Conservation (phyloP, 2,888 invertebrate species). For the Unio pictorum region DNA sequence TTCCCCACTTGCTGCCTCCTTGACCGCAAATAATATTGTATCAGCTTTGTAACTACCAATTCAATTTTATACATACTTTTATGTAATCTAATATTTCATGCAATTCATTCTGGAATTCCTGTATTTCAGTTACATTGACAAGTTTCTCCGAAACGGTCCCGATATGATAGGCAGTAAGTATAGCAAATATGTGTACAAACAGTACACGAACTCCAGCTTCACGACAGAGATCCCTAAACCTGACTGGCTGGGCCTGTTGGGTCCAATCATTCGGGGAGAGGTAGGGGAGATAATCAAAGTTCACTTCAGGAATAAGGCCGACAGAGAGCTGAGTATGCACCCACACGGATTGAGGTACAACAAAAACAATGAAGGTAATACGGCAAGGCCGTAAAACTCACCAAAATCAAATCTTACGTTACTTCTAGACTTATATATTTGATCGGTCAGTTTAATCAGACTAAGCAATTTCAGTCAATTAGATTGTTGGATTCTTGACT, state of each 20-base stretch:
- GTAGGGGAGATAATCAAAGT: conserved; percentile 38
- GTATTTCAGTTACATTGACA: conserved; percentile 8
- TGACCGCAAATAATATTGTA: too few relatives aligned
- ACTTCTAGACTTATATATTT: too few relatives aligned
- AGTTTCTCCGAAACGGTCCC: conserved; percentile 14
- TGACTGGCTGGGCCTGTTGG: conserved; percentile 27
- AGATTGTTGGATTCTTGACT: too few relatives aligned
- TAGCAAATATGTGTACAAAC: conserved; percentile 36
- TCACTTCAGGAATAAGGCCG: conserved; percentile 31
- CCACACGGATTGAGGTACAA: conserved; percentile 40
- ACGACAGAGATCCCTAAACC: conserved; percentile 22
- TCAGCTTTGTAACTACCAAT: too few relatives aligned
- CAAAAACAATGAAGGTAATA: conserved; percentile 37
- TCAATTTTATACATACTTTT: too few relatives aligned
- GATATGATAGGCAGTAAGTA: conserved; percentile 36
- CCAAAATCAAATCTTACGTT: too few relatives aligned
- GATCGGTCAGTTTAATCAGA: too few relatives aligned
- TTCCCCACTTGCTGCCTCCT: too few relatives aligned
- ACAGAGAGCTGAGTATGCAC: conserved; percentile 26
- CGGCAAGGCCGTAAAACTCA: too few relatives aligned
- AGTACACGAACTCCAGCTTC: conserved; percentile 43
- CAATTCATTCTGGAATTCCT: not conserved
- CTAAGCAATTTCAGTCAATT: too few relatives aligned
- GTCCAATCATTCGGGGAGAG: conserved; percentile 37
- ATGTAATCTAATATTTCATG: too few relatives aligned